Base-by-base conservation (phyloP, 2,888 invertebrate genomes). In the Epiblema foenella region DNA sequence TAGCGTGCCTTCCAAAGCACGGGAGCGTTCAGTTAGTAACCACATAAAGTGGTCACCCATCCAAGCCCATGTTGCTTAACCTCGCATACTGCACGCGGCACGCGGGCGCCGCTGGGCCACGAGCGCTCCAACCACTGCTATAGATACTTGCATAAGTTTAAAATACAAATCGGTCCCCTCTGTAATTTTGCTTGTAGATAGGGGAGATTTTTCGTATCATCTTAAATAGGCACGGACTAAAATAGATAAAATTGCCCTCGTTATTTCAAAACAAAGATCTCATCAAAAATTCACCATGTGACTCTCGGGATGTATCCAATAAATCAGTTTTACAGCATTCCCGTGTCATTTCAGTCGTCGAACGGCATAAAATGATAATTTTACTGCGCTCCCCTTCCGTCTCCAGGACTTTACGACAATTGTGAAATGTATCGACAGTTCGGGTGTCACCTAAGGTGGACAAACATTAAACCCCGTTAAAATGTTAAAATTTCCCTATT, bases 361-460 rank as follows among this genome's bases (percentile, higher is more conserved):
- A 91, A 92, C 89, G 92, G 88, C 91, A 91, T 93, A 93, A 93
- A 93, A 93, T 93, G 90, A 93, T 93, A 93, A 93, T 93, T 93
- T 93, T 92, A 93, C 88, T 87, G 90, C 89, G 85, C 85, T 90
- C 91, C 90, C 92, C 91, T 93, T 93, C 93, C 93, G 91, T 90
- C 91, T 91, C 78, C 87, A 84, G 80, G 84, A 88, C 85, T 93
- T 93, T 93, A 93, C 92, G 93, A 93, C 93, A 92, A 93, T 91
- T 93, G 93, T 92, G 92, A 93, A 93, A 93, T 93, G 93, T 93
- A 93, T 93, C 93, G 93, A 93, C 93, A 93, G 90, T 90, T 91
- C 84, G 86, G 85, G 85, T 89, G 90, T 90, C 93, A 93, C 91
- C 93, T 80, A 81, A 87, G 87, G 85, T 85, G 82, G 82, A 85